These are phyloP conservation scores for Arenaria interpres DNA, from an alignment of 2,113 vertebrate genomes.

Conservation along the genomic window DNA sequence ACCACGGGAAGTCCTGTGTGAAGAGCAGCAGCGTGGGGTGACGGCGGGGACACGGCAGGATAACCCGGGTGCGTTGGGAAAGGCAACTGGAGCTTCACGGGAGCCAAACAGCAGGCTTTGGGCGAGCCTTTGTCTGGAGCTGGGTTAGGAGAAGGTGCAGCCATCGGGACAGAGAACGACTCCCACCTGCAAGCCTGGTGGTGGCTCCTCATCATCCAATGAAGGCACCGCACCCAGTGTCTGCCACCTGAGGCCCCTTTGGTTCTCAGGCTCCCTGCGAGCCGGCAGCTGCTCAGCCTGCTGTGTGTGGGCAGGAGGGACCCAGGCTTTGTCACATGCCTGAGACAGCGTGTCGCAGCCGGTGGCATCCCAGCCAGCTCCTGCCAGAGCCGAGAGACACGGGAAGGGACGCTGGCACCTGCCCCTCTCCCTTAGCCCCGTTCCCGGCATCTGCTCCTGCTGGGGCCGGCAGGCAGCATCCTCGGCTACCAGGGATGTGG, in stretches of 20 bases:
- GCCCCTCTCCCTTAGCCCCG: neutral
- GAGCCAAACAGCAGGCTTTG: accelerated
- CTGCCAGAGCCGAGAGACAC: neutral
- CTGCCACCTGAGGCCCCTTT: neutral
- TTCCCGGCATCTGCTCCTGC: neutral
- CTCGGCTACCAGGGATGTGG: neutral
- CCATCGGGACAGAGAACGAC: neutral
- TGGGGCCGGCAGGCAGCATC: accelerated
- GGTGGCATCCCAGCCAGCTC: neutral
- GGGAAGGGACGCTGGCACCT: neutral
- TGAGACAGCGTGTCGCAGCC: neutral
- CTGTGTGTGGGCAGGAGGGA: constrained; percentile 20
- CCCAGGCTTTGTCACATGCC: constrained; percentile 6
- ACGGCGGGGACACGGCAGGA: neutral
- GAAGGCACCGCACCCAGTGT: neutral
- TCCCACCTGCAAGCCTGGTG: neutral
- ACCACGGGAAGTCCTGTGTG: neutral
- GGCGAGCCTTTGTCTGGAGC: neutral
- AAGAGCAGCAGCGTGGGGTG: neutral
- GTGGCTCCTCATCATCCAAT: neutral
- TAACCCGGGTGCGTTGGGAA: accelerated
- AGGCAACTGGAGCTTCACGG: accelerated
- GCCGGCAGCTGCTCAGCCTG: constrained; percentile 12
- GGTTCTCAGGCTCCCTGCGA: neutral
- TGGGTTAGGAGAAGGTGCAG: neutral